Evolutionary conservation across 2,113 vertebrate species (phyloP).

Genomic region (Ranitomeya variabilis): DNA sequence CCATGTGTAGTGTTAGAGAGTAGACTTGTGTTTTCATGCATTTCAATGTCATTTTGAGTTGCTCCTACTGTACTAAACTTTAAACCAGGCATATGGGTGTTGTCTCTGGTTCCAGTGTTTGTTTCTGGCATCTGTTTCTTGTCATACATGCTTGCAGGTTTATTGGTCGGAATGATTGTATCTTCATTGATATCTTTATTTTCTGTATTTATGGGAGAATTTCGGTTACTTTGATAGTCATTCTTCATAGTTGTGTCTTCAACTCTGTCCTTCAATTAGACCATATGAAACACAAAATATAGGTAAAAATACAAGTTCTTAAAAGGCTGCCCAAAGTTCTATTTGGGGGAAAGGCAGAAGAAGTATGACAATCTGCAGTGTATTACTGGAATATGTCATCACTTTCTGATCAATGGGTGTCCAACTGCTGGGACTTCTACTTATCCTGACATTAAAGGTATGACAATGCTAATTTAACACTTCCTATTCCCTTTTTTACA

Average conservation of each 20-base stretch:
- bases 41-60: not conserved
- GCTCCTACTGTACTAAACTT: not conserved
- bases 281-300: not conserved
- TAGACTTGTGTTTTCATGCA: not conserved
- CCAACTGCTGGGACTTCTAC: too few species aligned
- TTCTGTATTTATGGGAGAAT: not conserved
- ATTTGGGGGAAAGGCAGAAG: not conserved
- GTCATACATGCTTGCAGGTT: not conserved
- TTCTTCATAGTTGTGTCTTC: conserved; percentile 17
- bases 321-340: not conserved
- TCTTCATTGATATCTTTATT: not conserved
- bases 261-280: not conserved
- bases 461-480: too few species aligned
- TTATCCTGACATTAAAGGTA: too few species aligned
- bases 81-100: not conserved
- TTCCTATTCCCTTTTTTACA: too few species aligned
- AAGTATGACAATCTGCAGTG: not conserved
- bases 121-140: not conserved
- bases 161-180: not conserved
- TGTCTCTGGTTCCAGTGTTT: not conserved
- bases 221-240: not conserved
- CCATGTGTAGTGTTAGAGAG: not conserved
- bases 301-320: not conserved
- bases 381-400: too few species aligned
- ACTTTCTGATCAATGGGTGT: too few species aligned